phyloP scores from a whole-genome alignment of 1,140 invertebrate genomes.

The Panagrolaimus sp. region DNA sequence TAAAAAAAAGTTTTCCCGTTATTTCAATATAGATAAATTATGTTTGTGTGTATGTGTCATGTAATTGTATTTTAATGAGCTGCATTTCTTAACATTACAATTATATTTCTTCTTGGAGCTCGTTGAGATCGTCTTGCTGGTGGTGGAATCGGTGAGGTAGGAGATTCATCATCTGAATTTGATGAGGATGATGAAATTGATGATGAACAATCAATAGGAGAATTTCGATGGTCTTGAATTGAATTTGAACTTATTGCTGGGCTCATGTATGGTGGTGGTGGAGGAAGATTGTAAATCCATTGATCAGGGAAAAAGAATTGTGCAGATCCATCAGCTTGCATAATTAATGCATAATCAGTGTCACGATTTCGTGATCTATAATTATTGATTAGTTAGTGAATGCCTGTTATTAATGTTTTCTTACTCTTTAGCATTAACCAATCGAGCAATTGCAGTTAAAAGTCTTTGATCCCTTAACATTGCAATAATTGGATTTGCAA shows the following conservation, averaged over 20 bases:
- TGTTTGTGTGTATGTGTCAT: too few relatives aligned
- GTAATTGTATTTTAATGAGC: too few relatives aligned
- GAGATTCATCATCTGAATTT: too few relatives aligned
- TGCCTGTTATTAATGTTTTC: slow-evolving; percentile 4
- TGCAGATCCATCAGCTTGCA: not conserved
- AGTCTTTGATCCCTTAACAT: slow-evolving; percentile 17
- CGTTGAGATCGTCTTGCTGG: too few relatives aligned
- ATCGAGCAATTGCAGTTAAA: slow-evolving; percentile 14
- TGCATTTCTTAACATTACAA: too few relatives aligned
- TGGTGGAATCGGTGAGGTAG: too few relatives aligned
- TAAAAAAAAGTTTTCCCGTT: too few relatives aligned
- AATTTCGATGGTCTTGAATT: not conserved
- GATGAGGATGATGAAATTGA: too few relatives aligned
- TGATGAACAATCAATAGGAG: not conserved
- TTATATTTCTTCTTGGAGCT: too few relatives aligned
- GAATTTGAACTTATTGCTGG: not conserved
- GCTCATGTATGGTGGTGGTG: slow-evolving; percentile 21
- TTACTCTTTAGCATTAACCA: slow-evolving; percentile 21
- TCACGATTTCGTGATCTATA: slow-evolving; percentile 15
- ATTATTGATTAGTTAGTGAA: not conserved
- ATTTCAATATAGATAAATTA: too few relatives aligned
- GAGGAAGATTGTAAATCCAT: slow-evolving; percentile 17
- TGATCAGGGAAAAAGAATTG: slow-evolving; percentile 12
- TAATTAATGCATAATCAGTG: slow-evolving; percentile 15
- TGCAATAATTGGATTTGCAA: slow-evolving; percentile 20